Base-by-base conservation (phyloP, 2,113 vertebrate genomes). In the Atlantisia rogersi region DNA sequence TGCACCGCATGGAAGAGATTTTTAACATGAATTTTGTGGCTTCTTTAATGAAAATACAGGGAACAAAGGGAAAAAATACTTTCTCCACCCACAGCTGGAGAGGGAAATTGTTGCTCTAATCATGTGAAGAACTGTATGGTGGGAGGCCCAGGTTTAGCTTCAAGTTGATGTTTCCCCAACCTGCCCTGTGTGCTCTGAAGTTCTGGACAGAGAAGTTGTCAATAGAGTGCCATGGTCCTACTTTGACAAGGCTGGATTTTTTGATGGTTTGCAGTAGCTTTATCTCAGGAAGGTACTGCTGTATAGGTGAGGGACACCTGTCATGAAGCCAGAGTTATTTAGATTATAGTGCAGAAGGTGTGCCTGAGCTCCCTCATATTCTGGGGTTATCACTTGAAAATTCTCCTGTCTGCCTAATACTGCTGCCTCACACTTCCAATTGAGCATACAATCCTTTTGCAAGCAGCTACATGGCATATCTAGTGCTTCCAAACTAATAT, bases 401-500 rank as follows among this genome's bases (percentile, higher is more conserved):
- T 89, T 82, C 48, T 89, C 17, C 59, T 48, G 42, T 25, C 7
- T 39, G 5, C 24, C 18, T 58, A 48, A 48, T 17, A 19, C 22
- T 64, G 42, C 32, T 82, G 46, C 32, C 58, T 97, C 67, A 25
- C n/a, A 10, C 46, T 93, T 94, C 68, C 46, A 70, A 91, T 94
- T 39, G 14, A 53, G 17, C 75, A 22, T 31, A 69, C 37, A 79
- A 19, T 76, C 26, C 46, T 68, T 89, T 69, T 88, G 29, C 68
- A 35, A 90, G 80, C 81, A 75, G 62, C 46, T 76, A 75, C 26
- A 4, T 56, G 68, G 55, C 62, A 59, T 60, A 65, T 56, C 31
- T 69, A 92, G 40, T 56, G 84, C 25, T 91, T 75, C 79, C 50
- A 92, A 92, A 78, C n/a, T 73, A 93, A 60, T 95, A 67, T 90